Conservation (phyloP, 2,888 invertebrate genomes). For the Xanthia icteritia region DNA sequence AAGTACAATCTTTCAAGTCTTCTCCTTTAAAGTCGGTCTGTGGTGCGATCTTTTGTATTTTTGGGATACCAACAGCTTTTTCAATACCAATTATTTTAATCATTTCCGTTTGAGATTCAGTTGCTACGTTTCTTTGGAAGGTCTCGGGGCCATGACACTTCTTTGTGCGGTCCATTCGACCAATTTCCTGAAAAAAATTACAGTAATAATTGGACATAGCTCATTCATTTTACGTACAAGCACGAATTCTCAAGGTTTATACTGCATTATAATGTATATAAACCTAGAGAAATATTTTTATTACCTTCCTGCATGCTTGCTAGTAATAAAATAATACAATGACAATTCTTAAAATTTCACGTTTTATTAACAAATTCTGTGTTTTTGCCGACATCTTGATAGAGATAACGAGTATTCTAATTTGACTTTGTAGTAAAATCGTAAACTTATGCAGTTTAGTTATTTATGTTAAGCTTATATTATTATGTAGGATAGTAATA, state of each 20-base stretch:
- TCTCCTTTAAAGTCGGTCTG: too few species aligned
- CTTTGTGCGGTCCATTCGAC: neutral
- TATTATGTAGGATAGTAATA: conserved; percentile 10
- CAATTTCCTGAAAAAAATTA: conserved; percentile 5
- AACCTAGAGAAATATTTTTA: conserved; percentile 47
- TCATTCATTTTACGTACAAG: conserved; percentile 1
- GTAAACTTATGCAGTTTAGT: conserved; percentile 13
- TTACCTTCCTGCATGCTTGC: conserved; percentile 36
- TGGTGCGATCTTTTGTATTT: neutral
- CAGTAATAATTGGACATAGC: conserved; percentile 15
- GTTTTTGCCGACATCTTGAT: conserved; percentile 19
- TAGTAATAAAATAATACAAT: conserved; percentile 42
- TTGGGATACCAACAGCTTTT: neutral
- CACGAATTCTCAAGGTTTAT: conserved; percentile 33
- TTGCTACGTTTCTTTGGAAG: neutral
- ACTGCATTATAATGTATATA: conserved; percentile 1
- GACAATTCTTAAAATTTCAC: conserved; percentile 41
- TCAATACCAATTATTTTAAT: neutral
- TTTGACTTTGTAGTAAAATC: conserved; percentile 4
- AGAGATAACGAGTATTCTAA: conserved; percentile 26
- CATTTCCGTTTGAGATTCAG: neutral
- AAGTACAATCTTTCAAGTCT: too few species aligned
- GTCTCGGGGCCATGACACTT: neutral
- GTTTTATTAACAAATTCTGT: conserved; percentile 32
- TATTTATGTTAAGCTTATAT: conserved; percentile 13